Evolutionary conservation across 2,113 vertebrate species (phyloP), one percentile per base, ranked within the genome.

Genomic region (Ancistrus triradiatus): DNA sequence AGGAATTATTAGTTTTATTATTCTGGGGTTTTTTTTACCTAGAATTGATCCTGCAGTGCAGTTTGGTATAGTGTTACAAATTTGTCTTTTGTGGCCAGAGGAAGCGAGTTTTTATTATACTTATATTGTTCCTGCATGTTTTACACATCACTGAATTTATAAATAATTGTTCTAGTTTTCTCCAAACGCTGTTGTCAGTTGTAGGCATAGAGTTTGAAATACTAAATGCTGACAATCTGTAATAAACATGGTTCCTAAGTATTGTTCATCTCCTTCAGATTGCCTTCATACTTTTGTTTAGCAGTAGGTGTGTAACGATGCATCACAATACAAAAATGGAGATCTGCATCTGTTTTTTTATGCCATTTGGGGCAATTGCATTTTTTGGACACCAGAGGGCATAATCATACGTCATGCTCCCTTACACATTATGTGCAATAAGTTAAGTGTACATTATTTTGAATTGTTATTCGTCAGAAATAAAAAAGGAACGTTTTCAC

Each of bases 221-320:
- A 21, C 37, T 28, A 21, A 67, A 58, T 31, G 10, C 27, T 38
- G 46, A 67, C 59, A 63, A 68, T 62, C 31, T 64, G n/a, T 31
- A 59, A 63, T 49, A 68, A 51, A 67, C 42, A 63, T 61, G 27
- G 7, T 31, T 7, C 3, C 27, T 31, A n/a, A n/a, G n/a, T n/a
- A n/a, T n/a, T n/a, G n/a, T n/a, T n/a, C n/a, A n/a, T n/a, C n/a
- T n/a, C n/a, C n/a, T n/a, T n/a, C n/a, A n/a, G n/a, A n/a, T n/a
- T n/a, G n/a, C n/a, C n/a, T n/a, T n/a, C n/a, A n/a, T n/a, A n/a
- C n/a, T n/a, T n/a, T n/a, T n/a, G n/a, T n/a, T n/a, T n/a, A n/a
- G n/a, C n/a, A n/a, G n/a, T n/a, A n/a, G n/a, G n/a, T n/a, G n/a
- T n/a, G n/a, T n/a, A n/a, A n/a, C n/a, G n/a, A n/a, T n/a, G n/a